phyloP scores from a whole-genome alignment of 2,888 invertebrate species.

The Cephus nigrinus region DNA sequence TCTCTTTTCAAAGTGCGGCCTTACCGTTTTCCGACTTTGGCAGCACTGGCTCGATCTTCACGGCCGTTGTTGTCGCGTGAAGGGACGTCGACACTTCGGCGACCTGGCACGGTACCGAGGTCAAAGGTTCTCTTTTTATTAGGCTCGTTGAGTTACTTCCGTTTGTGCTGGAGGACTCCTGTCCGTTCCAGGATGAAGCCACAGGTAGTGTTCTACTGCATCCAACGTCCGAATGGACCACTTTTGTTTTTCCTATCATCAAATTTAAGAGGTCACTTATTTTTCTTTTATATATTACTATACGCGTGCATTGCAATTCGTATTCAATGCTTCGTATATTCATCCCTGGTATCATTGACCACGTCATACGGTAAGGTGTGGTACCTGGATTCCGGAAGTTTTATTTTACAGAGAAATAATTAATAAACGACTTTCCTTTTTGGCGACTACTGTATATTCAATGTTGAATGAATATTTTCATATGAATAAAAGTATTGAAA shows the following conservation, averaged over 20 bases:
- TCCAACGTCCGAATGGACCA: conserved; percentile 69
- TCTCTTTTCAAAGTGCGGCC: conserved; percentile 13
- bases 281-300: not conserved
- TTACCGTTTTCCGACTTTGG: conserved; percentile 72
- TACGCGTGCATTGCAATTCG: not conserved
- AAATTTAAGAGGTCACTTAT: not conserved
- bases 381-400: not conserved
- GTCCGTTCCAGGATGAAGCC: conserved; percentile 70
- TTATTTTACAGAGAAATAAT: not conserved
- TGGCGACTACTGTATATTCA: not conserved
- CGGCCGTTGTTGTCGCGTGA: conserved; percentile 66
- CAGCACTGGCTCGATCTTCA: conserved; percentile 76
- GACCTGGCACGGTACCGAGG: conserved; percentile 71
- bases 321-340: not conserved
- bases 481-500: not conserved
- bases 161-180: conserved; percentile 40
- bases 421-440: not conserved
- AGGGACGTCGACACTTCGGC: conserved; percentile 70
- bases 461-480: not conserved
- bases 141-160: conserved; percentile 67
- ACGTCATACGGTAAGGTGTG: not conserved
- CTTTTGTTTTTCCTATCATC: conserved; percentile 55
- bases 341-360: not conserved
- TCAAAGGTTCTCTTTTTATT: conserved; percentile 76
- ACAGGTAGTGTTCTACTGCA: conserved; percentile 79